These are phyloP conservation scores for Silvanus unidentatus DNA, from an alignment of 2,888 invertebrate species.

Conservation along the genomic window DNA sequence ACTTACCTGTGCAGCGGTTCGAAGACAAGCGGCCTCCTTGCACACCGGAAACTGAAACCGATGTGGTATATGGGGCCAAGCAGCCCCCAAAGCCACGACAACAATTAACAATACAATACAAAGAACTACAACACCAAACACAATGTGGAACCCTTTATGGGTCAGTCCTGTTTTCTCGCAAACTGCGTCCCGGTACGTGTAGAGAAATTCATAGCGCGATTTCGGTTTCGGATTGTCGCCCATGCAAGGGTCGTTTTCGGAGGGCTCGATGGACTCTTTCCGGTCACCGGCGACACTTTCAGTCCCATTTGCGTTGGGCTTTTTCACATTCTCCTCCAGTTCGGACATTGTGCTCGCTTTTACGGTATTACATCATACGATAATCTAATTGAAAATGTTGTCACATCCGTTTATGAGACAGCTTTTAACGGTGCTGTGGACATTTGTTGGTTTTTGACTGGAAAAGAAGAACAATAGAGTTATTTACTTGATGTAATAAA, in stretches of 20 bases:
- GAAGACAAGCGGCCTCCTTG: conserved; percentile 47
- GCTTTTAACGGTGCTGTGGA: conserved; percentile 4
- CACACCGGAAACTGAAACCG: conserved; percentile 44
- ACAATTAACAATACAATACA: conserved; percentile 45
- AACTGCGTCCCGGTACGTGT: conserved; percentile 25
- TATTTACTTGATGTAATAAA: too few relatives aligned
- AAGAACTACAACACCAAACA: conserved; percentile 29
- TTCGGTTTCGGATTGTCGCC: conserved; percentile 16
- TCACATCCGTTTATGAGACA: conserved; percentile 4
- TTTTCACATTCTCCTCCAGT: conserved; percentile 19
- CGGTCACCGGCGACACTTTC: neutral
- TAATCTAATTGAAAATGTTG: conserved; percentile 5
- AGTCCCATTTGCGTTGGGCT: conserved; percentile 17
- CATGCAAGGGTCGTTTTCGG: conserved; percentile 37
- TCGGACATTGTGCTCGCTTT: conserved; percentile 7
- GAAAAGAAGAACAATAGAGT: neutral
- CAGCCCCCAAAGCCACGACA: conserved; percentile 44
- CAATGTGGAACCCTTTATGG: conserved; percentile 30
- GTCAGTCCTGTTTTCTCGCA: conserved; percentile 35
- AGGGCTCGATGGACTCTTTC: conserved; percentile 17
- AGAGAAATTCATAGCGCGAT: conserved; percentile 17
- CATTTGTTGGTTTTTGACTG: neutral
- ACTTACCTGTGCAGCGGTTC: conserved; percentile 49
- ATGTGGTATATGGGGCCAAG: conserved; percentile 48
- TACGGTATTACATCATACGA: neutral